A percentile compares a stretch with the other conserved stretches of the same genome.
Evolutionary conservation across 2,888 invertebrate species (phyloP).

Genomic region (Ernsta delagoae): DNA sequence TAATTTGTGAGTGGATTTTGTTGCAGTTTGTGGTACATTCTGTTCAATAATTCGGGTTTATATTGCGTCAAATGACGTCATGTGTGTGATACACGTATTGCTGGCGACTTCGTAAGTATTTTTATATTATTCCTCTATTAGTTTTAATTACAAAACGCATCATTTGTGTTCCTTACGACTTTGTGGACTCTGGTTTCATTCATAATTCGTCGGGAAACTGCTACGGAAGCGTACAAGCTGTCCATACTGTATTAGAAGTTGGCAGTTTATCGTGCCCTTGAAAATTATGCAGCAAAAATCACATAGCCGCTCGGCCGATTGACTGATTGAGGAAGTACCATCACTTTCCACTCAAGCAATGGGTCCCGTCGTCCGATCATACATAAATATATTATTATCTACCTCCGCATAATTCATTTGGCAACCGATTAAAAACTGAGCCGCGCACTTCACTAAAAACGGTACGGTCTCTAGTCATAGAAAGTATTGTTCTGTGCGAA

Average conservation of each 20-base stretch:
- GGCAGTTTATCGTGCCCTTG: constrained; percentile 73
- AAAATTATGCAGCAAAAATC: constrained; percentile 84
- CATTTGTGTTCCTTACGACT: constrained; percentile 58
- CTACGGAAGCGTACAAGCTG: constrained; percentile 45
- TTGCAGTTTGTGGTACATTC: constrained; percentile 73
- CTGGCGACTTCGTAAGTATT: constrained; percentile 83
- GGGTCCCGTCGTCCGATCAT: constrained; percentile 46
- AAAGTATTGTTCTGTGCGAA: constrained; percentile 69
- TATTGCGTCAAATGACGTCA: constrained; percentile 85
- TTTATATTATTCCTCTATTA: constrained; percentile 76
- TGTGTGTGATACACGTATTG: constrained; percentile 85
- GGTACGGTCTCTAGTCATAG: constrained; percentile 74
- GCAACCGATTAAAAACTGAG: constrained; percentile 59
- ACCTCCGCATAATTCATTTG: constrained; percentile 57
- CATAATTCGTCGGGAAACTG: constrained; percentile 65
- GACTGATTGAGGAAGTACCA: constrained; percentile 56
- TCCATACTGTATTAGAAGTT: constrained; percentile 54
- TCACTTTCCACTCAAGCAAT: constrained; percentile 62
- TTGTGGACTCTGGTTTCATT: constrained; percentile 69
- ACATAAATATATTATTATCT: constrained; percentile 33
- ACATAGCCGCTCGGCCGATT: constrained; percentile 63
- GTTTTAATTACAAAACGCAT: constrained; percentile 62
- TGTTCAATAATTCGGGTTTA: constrained; percentile 81
- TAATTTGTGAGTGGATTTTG: constrained; percentile 71
- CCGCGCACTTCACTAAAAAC: constrained; percentile 71